phyloP scores from a whole-genome alignment of 2,113 vertebrate genomes.

The Siniperca chuatsi region DNA sequence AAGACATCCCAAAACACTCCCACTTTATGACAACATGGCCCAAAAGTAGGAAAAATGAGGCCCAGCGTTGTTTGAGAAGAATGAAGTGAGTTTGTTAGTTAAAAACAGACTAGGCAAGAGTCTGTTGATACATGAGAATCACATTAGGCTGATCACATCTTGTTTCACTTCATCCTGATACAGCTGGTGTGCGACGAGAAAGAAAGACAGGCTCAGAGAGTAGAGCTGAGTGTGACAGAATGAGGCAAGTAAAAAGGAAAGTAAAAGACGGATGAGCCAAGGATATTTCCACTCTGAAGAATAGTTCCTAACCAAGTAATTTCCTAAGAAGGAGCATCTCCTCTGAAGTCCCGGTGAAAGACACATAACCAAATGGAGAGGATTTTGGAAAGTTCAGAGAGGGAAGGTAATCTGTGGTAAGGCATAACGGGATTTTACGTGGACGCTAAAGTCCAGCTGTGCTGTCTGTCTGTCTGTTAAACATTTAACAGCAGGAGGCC shows the following conservation, averaged over 20 bases:
- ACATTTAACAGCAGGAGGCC: slow-evolving; percentile 63
- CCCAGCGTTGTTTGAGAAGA: slow-evolving; percentile 12
- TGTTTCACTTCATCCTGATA: slow-evolving; percentile 37
- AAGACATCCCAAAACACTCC: slow-evolving; percentile 39
- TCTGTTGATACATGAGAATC: slow-evolving; percentile 53
- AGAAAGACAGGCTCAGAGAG: background rate
- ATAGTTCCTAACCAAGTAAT: background rate
- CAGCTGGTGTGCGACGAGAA: slow-evolving; percentile 25
- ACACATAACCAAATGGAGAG: background rate
- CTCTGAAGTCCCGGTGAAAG: background rate
- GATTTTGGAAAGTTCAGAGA: slow-evolving; percentile 1
- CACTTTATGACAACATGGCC: slow-evolving; percentile 48
- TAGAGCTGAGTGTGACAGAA: background rate
- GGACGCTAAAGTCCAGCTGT: slow-evolving; percentile 62
- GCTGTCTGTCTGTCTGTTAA: slow-evolving; percentile 47
- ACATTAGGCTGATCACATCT: slow-evolving; percentile 52
- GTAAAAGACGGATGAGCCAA: slow-evolving; percentile 2
- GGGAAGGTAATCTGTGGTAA: slow-evolving; percentile 48
- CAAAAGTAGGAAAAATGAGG: slow-evolving; percentile 30
- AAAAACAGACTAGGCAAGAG: slow-evolving; percentile 28
- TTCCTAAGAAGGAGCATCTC: background rate
- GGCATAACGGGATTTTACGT: slow-evolving; percentile 56
- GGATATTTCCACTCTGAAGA: slow-evolving; percentile 40
- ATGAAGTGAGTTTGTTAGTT: slow-evolving; percentile 28
- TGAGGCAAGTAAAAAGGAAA: background rate